Conservation (phyloP, 2,113 vertebrate species). For the Strix uralensis region DNA sequence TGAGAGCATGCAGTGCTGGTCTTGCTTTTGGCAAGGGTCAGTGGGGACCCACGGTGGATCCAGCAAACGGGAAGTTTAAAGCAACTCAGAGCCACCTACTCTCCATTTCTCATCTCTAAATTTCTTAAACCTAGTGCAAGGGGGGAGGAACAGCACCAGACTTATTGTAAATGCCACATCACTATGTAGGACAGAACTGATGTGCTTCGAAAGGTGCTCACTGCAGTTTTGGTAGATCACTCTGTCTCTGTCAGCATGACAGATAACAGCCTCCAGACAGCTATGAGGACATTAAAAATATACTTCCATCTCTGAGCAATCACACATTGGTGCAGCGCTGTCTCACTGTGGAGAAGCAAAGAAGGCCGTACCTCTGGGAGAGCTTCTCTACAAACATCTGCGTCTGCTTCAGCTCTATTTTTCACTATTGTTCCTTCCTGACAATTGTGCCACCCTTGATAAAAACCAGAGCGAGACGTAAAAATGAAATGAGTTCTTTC, state of each 20-base stretch:
- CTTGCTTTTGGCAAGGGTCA: not conserved
- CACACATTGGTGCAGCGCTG: accelerated
- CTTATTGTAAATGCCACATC: not conserved
- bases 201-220: not conserved
- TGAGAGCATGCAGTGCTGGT: not conserved
- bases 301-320: not conserved
- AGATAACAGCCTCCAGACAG: conserved; percentile 1
- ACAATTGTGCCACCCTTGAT: conserved; percentile 50
- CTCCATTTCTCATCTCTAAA: not conserved
- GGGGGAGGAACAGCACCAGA: not conserved
- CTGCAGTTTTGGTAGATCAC: not conserved
- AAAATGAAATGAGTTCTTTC: conserved; percentile 34
- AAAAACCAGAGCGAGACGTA: not conserved
- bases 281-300: not conserved
- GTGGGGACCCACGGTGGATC: not conserved
- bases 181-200: not conserved
- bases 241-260: conserved; percentile 8
- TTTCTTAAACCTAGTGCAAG: not conserved
- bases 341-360: not conserved
- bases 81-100: not conserved
- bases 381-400: not conserved
- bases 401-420: not conserved
- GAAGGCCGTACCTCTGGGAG: not conserved
- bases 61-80: not conserved
- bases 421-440: conserved; percentile 6